A percentile compares a stretch with the other conserved stretches of the same genome.
Conservation (phyloP, 2,113 vertebrate species). For the Cavia porcellus region DNA sequence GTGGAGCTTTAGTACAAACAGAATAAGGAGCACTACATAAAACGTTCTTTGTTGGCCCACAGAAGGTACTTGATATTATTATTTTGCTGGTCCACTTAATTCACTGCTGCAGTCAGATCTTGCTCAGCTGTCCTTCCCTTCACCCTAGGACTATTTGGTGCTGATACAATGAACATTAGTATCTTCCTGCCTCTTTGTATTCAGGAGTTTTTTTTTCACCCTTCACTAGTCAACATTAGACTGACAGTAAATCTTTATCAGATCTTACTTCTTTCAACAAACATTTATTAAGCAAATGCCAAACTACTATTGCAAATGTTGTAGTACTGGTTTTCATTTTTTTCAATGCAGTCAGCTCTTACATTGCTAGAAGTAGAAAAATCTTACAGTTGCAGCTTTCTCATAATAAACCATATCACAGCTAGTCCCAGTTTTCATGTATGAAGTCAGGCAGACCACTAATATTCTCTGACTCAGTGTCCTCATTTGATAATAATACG, state of each 20-base stretch:
- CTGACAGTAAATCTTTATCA: constrained; percentile 12
- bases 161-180: constrained; percentile 25
- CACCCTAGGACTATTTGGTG: neutral
- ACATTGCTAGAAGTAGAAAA: neutral
- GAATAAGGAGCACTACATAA: constrained; percentile 18
- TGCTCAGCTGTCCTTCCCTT: neutral
- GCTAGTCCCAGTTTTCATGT: neutral
- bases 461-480: constrained; percentile 34
- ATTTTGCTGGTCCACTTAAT: constrained; percentile 55
- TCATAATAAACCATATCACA: constrained; percentile 48
- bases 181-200: neutral
- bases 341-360: constrained; percentile 3
- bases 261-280: constrained; percentile 9
- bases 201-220: neutral
- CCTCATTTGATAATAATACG: constrained; percentile 11
- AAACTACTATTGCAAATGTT: constrained; percentile 15
- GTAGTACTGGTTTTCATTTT: constrained; percentile 34
- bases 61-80: constrained; percentile 2
- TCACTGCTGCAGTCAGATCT: constrained; percentile 35
- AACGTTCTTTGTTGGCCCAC: constrained; percentile 30
- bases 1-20: neutral
- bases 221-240: neutral
- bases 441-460: constrained; percentile 8
- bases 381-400: constrained; percentile 1
- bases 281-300: neutral